phyloP scores from a whole-genome alignment of 2,113 vertebrate species.

The Bambusicola thoracicus region DNA sequence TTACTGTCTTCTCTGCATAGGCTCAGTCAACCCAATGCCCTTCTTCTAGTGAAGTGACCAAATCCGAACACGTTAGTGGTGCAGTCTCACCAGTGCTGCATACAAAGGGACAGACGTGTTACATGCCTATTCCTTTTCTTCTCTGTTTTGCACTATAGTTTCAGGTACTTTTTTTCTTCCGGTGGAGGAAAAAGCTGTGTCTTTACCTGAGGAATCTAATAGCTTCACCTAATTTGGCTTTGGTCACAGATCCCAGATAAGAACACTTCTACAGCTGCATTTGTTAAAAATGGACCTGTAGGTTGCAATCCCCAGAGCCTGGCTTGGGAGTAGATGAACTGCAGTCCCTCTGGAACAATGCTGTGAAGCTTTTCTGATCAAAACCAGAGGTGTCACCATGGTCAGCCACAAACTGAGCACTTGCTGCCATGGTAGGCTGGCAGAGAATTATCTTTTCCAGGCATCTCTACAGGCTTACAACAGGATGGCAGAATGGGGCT shows the following conservation, averaged over 20 bases:
- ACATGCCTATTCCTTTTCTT: not conserved
- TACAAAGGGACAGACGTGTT: not conserved
- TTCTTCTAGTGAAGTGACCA: not conserved
- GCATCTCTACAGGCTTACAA: not conserved
- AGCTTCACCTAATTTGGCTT: not conserved
- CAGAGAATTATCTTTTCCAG: not conserved
- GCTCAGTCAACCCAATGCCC: not conserved
- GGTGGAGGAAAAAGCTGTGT: not conserved
- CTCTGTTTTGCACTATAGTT: not conserved
- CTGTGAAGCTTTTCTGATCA: not conserved
- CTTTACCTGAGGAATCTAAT: not conserved
- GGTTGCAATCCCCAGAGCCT: not conserved
- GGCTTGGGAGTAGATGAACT: not conserved
- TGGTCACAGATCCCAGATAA: not conserved
- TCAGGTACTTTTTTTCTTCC: not conserved
- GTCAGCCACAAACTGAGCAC: not conserved
- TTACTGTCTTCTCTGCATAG: not conserved
- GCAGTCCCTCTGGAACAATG: not conserved
- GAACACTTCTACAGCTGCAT: not conserved
- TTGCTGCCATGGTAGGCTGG: not conserved
- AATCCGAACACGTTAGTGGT: not conserved
- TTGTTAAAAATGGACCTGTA: not conserved
- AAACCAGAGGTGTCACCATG: not conserved
- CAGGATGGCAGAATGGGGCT: not conserved
- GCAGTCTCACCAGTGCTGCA: not conserved